Conservation (phyloP, 1,140 invertebrate genomes). For the Hylaeus volcanicus region DNA sequence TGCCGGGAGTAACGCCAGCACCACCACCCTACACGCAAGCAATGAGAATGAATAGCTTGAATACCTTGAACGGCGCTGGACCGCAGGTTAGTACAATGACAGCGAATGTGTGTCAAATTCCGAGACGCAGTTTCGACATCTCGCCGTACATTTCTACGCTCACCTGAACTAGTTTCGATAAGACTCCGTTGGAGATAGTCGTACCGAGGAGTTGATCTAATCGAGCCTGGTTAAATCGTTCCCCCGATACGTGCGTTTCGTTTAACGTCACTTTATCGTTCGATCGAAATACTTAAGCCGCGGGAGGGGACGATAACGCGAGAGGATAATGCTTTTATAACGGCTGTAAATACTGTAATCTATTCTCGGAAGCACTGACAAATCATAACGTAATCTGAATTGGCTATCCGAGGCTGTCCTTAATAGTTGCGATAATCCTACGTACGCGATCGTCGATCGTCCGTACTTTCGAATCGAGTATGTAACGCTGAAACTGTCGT, state of each 20-base stretch:
- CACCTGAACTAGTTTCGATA: conserved; percentile 37
- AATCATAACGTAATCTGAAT: neutral
- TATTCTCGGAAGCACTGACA: neutral
- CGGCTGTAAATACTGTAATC: neutral
- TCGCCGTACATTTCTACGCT: conserved; percentile 28
- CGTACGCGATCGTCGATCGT: no score
- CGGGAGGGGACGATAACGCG: neutral
- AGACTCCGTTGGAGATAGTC: neutral
- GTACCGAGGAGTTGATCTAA: neutral
- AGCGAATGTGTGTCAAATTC: conserved; percentile 62
- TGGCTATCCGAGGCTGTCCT: no score
- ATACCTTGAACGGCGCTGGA: conserved; percentile 80
- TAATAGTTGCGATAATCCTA: no score
- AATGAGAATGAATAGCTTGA: conserved; percentile 80
- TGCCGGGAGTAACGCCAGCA: conserved; percentile 88
- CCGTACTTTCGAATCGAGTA: no score
- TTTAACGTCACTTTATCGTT: neutral
- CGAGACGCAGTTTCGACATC: conserved; percentile 54
- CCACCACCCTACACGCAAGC: conserved; percentile 86
- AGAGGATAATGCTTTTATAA: no score
- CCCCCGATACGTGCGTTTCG: neutral
- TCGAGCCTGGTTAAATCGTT: neutral
- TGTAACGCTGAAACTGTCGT: no score
- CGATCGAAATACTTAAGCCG: neutral
- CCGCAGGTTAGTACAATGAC: conserved; percentile 77